Conservation (phyloP, 2,797 vertebrate species). For the Chelon auratus region DNA sequence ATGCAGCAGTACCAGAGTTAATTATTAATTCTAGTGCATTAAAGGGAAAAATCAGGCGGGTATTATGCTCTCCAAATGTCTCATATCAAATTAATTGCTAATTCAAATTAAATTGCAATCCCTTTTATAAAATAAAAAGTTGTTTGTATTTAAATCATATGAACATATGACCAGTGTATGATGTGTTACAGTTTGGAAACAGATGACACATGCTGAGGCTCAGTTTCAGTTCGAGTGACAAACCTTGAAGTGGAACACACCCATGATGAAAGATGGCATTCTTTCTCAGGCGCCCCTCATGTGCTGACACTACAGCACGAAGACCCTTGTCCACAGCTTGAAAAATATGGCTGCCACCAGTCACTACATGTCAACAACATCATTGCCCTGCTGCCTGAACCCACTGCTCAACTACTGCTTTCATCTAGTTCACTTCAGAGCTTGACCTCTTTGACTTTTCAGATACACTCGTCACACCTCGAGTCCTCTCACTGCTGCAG, state of each 20-base stretch:
- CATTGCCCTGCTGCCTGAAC: conserved; percentile 37
- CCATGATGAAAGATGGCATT: conserved; percentile 13
- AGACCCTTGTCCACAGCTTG: conserved; percentile 24
- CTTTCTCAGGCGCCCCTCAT: neutral
- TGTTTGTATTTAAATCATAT: neutral
- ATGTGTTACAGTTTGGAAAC: conserved; percentile 14
- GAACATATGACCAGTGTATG: neutral
- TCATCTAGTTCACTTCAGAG: conserved; percentile 65
- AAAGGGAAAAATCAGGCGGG: neutral
- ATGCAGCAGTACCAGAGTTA: neutral
- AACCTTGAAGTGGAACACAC: conserved; percentile 35
- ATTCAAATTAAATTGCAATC: too few relatives aligned
- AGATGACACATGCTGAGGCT: neutral
- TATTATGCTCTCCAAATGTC: neutral
- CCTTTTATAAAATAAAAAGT: neutral
- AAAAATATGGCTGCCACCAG: conserved; percentile 12
- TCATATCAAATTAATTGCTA: neutral
- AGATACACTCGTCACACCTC: conserved; percentile 19
- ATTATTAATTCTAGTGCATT: neutral
- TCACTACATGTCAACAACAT: conserved; percentile 35
- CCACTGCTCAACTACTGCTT: conserved; percentile 39
- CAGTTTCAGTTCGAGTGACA: conserved; percentile 6
- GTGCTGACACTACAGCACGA: conserved; percentile 43
- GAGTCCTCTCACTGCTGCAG: conserved; percentile 36
- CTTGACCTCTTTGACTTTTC: conserved; percentile 41